Evolutionary conservation across 2,797 vertebrate species (phyloP), one percentile per base, ranked within the genome.

Genomic region (Sus cebifrons): DNA sequence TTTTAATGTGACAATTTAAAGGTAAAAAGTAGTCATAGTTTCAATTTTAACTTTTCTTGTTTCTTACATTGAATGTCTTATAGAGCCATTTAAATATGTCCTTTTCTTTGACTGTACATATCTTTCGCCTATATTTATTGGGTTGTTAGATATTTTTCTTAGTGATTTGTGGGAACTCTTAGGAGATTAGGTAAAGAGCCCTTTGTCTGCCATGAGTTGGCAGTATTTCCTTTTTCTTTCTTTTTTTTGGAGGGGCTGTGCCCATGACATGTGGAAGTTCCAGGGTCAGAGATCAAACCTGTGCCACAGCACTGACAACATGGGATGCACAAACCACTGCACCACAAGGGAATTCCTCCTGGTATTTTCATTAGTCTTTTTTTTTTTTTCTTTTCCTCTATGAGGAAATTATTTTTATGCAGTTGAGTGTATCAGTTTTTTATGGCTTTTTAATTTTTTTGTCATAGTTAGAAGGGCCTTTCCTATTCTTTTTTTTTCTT

Each of bases 81-180:
- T 21, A 70, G 58, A 88, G 65, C 21, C 10, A 70, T 86, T 93
- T 81, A 68, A 85, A 86, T 78, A 40, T 77, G 21, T 82, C 65
- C 20, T 60, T 92, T 86, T 86, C 58, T 89, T 49, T 82, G 68
- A 75, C n/a, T 82, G 12, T 88, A 62, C 10, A 13, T 90, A 58
- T 70, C 27, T 81, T 92, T 60, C 86, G 40, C 23, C 32, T 17
- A 65, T 84, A 94, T 74, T 91, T 85, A 68, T 64, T 88, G 49
- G 44, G 9, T 92, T 77, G 56, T 94, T 95, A 62, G n/a, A 10
- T 94, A 27, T 84, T 93, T 97, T 92, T 84, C 75, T 73, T 73
- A 89, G 44, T 86, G 54, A 87, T 87, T 84, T 94, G 25, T 88
- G 40, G 56, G 62, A 88, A 86, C n/a, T 74, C 15, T 82, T 49